Percentiles rank a stretch among this genome's conserved stretches.
These are phyloP conservation scores for Adelges cooleyi DNA, from an alignment of 1,140 invertebrate species.

Conservation along the genomic window DNA sequence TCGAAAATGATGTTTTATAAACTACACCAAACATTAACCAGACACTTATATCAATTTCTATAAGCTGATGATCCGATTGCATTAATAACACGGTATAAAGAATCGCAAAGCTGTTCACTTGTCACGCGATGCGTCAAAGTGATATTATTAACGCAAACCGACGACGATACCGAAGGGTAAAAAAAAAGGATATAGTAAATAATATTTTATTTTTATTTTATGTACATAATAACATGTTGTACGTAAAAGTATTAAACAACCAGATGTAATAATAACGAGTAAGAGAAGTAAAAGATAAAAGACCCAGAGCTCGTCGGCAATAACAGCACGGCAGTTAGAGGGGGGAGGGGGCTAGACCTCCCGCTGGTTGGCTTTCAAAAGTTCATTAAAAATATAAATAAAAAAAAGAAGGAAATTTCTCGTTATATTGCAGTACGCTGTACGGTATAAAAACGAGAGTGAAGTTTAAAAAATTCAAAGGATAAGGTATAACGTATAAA, in stretches of 20 bases:
- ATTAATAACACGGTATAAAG: not conserved
- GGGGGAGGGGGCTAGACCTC: not conserved
- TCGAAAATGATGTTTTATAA: no score
- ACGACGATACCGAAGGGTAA: not conserved
- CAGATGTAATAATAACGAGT: conserved; percentile 17
- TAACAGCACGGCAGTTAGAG: not conserved
- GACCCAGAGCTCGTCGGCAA: not conserved
- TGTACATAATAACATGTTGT: not conserved
- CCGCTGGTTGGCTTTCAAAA: conserved; percentile 5
- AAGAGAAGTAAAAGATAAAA: conserved; percentile 17
- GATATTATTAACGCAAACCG: not conserved
- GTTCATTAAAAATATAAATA: conserved; percentile 26
- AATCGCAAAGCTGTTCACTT: not conserved
- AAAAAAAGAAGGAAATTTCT: conserved; percentile 1
- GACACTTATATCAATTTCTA: not conserved
- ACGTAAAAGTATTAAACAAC: conserved; percentile 2
- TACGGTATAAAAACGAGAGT: no score
- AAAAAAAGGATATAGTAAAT: not conserved
- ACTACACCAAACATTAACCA: no score
- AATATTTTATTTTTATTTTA: conserved; percentile 1
- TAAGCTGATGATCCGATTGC: not conserved
- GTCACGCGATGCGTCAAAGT: not conserved
- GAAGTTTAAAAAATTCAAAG: no score
- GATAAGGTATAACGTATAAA: no score
- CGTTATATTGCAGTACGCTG: not conserved